These are phyloP conservation scores for Sphecodes monilicornis DNA, from an alignment of 2,888 invertebrate species.

Conservation along the genomic window DNA sequence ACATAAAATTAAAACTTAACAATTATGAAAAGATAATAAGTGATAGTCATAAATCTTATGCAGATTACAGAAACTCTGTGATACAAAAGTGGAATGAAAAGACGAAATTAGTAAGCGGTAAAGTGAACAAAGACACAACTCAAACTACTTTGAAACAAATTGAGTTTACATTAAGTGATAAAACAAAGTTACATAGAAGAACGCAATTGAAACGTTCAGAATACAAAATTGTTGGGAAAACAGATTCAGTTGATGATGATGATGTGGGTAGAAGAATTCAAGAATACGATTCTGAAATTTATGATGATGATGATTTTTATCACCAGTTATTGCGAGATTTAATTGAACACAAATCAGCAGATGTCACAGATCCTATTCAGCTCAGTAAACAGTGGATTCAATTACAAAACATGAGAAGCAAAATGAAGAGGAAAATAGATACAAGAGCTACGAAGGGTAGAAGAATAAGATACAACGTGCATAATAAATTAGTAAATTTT, in stretches of 20 bases:
- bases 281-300: constrained; percentile 92
- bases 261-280: constrained; percentile 84
- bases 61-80: constrained; percentile 90
- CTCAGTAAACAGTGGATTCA: constrained; percentile 96
- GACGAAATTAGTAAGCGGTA: constrained; percentile 90
- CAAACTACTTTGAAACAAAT: constrained; percentile 92
- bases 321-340: constrained; percentile 96
- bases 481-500: constrained; percentile 94
- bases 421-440: constrained; percentile 97
- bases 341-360: constrained; percentile 95
- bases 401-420: constrained; percentile 95
- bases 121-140: constrained; percentile 87
- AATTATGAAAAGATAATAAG: constrained; percentile 87
- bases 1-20: constrained; percentile 86
- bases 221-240: constrained; percentile 89
- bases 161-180: constrained; percentile 93
- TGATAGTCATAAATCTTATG: constrained; percentile 87
- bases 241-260: constrained; percentile 70
- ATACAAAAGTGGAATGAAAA: constrained; percentile 98
- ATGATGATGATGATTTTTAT: constrained; percentile 99
- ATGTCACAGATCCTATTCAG: constrained; percentile 93
- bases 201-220: constrained; percentile 92
- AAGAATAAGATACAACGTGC: constrained; percentile 94
- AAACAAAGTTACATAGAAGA: constrained; percentile 90
- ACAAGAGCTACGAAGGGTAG: constrained; percentile 97